A percentile compares a stretch with the other conserved stretches of the same genome.
Evolutionary conservation across 2,113 vertebrate species (phyloP).

Genomic region (Lipotes vexillifer): DNA sequence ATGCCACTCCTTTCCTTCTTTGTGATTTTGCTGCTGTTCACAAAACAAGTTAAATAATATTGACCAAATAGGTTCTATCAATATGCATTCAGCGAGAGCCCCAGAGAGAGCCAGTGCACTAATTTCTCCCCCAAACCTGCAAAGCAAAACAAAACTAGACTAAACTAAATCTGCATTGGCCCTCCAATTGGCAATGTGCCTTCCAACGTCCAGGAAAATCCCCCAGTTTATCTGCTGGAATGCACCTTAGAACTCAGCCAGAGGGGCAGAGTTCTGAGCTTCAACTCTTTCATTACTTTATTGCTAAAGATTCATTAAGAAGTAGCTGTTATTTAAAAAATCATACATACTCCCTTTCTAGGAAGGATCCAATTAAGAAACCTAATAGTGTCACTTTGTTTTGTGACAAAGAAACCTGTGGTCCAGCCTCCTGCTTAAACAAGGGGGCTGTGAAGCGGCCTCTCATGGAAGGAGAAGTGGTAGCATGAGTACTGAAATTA

Average conservation of each 20-base stretch:
- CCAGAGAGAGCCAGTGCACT: not conserved
- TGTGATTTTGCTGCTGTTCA: not conserved
- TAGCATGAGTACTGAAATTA: not conserved
- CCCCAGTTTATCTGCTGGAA: not conserved
- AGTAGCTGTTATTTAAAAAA: not conserved
- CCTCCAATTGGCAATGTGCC: not conserved
- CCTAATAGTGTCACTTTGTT: not conserved
- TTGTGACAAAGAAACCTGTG: not conserved
- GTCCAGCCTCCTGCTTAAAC: not conserved
- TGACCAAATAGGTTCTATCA: not conserved
- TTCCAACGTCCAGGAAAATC: not conserved
- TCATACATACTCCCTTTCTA: not conserved
- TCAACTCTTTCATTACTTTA: not conserved
- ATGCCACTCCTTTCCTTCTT: not conserved
- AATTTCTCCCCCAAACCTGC: not conserved
- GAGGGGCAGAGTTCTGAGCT: not conserved
- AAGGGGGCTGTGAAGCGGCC: not conserved
- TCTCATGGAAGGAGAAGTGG: not conserved
- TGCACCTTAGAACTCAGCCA: not conserved
- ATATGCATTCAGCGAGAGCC: not conserved
- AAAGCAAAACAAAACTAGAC: conserved; percentile 3
- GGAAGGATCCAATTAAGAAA: not conserved
- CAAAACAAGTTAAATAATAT: not conserved
- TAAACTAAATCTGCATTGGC: not conserved
- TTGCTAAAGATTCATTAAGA: not conserved